A percentile compares a stretch with the other conserved stretches of the same genome.
Conservation (phyloP, 2,113 vertebrate genomes). For the Siphamia tubifer region DNA sequence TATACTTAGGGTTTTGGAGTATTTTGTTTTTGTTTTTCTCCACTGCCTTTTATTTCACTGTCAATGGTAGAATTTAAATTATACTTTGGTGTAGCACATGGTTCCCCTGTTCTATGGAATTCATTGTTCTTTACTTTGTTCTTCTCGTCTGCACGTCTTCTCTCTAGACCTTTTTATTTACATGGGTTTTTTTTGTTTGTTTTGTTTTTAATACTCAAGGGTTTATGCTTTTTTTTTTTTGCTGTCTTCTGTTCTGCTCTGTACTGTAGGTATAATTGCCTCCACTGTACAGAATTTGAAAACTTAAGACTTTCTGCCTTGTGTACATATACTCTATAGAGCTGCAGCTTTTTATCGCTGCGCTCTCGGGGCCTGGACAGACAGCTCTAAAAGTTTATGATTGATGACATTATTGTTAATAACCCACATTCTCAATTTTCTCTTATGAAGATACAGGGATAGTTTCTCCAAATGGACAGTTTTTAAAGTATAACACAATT, state of each 20-base stretch:
- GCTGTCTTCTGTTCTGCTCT: constrained; percentile 3
- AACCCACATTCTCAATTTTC: constrained; percentile 44
- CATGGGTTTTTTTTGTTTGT: background rate
- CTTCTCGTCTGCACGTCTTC: background rate
- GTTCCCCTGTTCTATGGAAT: background rate
- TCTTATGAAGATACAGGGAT: constrained; percentile 54
- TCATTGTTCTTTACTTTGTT: background rate
- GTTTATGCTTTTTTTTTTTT: too few species aligned
- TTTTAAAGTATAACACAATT: constrained; percentile 41
- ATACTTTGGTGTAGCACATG: constrained; percentile 29
- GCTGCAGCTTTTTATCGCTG: constrained; percentile 48
- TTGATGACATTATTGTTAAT: constrained; percentile 56
- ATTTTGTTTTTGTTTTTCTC: constrained; percentile 9
- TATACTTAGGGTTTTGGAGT: constrained; percentile 14
- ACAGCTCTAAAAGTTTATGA: constrained; percentile 46
- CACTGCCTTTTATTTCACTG: constrained; percentile 16
- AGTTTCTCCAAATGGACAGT: constrained; percentile 52
- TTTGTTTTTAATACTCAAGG: background rate
- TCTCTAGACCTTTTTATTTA: background rate
- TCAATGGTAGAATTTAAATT: constrained; percentile 3
- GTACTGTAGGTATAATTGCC: constrained; percentile 36
- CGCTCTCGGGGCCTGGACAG: constrained; percentile 53
- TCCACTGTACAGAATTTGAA: constrained; percentile 57
- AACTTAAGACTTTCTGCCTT: constrained; percentile 67
- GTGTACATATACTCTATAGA: constrained; percentile 65